Conservation (phyloP, 2,888 invertebrate species). For the Dascillus cervinus region DNA sequence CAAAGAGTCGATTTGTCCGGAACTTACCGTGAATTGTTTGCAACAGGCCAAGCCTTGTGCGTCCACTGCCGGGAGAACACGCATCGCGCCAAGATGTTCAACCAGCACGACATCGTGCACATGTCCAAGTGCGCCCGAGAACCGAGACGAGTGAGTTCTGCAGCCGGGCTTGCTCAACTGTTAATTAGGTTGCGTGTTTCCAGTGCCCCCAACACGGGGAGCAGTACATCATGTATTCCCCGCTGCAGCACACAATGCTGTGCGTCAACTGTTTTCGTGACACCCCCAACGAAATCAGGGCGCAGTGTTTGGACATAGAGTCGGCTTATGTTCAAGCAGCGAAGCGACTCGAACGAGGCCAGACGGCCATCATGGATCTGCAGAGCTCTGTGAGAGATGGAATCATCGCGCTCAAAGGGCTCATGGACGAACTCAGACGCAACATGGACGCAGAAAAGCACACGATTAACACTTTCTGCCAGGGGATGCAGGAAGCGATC, state of each 20-base stretch:
- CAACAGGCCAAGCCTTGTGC: constrained; percentile 62
- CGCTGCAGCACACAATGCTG: constrained; percentile 59
- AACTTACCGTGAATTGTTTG: constrained; percentile 15
- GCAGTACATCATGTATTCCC: constrained; percentile 68
- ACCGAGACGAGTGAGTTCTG: constrained; percentile 52
- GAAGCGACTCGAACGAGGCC: constrained; percentile 60
- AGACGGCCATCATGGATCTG: constrained; percentile 40
- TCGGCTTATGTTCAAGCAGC: constrained; percentile 64
- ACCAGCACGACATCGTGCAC: constrained; percentile 62
- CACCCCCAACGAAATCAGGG: constrained; percentile 55
- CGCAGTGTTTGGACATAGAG: constrained; percentile 67
- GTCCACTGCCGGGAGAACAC: constrained; percentile 62
- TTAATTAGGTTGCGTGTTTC: neutral
- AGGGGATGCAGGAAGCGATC: constrained; percentile 58
- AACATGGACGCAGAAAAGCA: constrained; percentile 59
- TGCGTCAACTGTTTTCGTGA: constrained; percentile 71
- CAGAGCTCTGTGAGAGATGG: constrained; percentile 63
- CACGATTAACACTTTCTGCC: constrained; percentile 58
- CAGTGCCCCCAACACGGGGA: constrained; percentile 59
- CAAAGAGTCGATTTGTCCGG: too few relatives aligned
- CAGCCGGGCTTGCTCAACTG: constrained; percentile 1
- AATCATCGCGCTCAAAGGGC: constrained; percentile 54
- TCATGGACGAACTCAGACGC: constrained; percentile 58
- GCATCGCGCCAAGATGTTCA: constrained; percentile 71
- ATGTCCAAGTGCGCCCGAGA: constrained; percentile 64